Evolutionary conservation across 2,797 vertebrate species (phyloP).

Genomic region (Hephaestus fuliginosus): DNA sequence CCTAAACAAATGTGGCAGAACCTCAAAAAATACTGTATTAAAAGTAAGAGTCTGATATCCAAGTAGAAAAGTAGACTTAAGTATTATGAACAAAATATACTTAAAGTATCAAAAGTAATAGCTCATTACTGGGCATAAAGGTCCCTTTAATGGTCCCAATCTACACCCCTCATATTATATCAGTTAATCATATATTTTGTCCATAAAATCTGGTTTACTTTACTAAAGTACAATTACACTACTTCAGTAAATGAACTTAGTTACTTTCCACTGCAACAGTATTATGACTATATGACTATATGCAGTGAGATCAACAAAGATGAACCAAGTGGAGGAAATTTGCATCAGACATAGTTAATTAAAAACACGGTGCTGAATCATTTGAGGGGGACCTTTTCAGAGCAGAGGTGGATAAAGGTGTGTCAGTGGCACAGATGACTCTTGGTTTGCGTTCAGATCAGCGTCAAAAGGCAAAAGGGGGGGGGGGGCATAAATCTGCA

Average conservation of each 20-base stretch:
- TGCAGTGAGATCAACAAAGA: conserved; percentile 17
- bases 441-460: conserved; percentile 8
- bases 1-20: neutral
- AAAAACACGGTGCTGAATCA: conserved; percentile 27
- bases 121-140: neutral
- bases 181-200: neutral
- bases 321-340: neutral
- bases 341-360: conserved; percentile 15
- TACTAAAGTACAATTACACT: neutral
- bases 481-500: conserved; percentile 18
- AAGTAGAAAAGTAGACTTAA: neutral
- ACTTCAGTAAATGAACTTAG: neutral
- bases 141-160: neutral
- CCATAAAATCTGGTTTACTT: neutral
- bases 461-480: conserved; percentile 5
- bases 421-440: conserved; percentile 13
- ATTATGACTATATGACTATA: conserved; percentile 8
- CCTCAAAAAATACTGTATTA: neutral
- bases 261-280: neutral
- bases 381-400: conserved; percentile 9
- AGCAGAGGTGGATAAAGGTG: conserved; percentile 23
- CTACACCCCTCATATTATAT: neutral
- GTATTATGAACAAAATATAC: neutral
- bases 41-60: neutral
- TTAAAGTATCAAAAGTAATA: neutral